These are phyloP conservation scores for Hypsopygia costalis DNA, from an alignment of 2,888 invertebrate genomes.

Conservation along the genomic window DNA sequence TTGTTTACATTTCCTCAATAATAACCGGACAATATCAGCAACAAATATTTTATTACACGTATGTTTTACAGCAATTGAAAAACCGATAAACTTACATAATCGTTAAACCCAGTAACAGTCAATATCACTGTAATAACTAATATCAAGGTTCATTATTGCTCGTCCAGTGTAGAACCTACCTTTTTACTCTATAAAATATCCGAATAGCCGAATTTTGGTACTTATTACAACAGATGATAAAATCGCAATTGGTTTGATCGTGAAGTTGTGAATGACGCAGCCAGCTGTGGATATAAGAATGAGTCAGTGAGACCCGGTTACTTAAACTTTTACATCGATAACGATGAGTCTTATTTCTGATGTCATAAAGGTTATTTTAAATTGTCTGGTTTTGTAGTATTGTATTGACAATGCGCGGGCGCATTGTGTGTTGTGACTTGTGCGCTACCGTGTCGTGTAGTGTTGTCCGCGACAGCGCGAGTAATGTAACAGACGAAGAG, in stretches of 20 bases:
- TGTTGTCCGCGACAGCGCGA: slow-evolving; percentile 24
- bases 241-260: slow-evolving; percentile 29
- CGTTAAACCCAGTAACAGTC: not conserved
- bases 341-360: not conserved
- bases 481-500: slow-evolving; percentile 60
- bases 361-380: slow-evolving; percentile 17
- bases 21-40: not conserved
- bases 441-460: slow-evolving; percentile 54
- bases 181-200: not conserved
- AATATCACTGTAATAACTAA: not conserved
- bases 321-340: slow-evolving; percentile 23
- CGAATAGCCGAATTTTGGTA: slow-evolving; percentile 8
- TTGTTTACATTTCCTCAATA: not conserved
- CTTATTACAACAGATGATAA: slow-evolving; percentile 32
- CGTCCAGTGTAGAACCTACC: not conserved
- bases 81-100: not conserved
- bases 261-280: slow-evolving; percentile 61
- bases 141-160: not conserved
- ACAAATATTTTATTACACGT: not conserved
- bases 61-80: not conserved
- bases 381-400: slow-evolving; percentile 26
- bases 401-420: slow-evolving; percentile 61
- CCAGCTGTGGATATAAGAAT: slow-evolving; percentile 55
- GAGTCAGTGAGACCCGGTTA: slow-evolving; percentile 57
- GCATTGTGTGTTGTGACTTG: slow-evolving; percentile 37